These are phyloP conservation scores for Brachionus calyciflorus DNA, from an alignment of 1,140 invertebrate genomes.

Conservation along the genomic window DNA sequence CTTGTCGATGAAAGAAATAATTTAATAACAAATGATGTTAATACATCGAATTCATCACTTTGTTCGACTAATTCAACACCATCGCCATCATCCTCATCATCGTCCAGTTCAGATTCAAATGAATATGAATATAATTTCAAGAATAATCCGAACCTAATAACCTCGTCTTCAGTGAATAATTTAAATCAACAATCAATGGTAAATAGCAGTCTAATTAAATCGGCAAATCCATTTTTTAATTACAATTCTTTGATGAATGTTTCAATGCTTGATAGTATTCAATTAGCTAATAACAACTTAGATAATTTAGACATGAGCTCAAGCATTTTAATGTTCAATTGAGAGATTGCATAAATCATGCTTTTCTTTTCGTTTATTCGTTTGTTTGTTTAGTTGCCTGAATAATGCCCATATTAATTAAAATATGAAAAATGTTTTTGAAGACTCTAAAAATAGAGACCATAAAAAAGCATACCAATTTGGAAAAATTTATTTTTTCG, in stretches of 20 bases:
- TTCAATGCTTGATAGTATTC: slow-evolving; percentile 46
- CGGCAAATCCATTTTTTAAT: slow-evolving; percentile 32
- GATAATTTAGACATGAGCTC: slow-evolving; percentile 43
- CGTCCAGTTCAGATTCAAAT: neutral
- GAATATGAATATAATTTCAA: slow-evolving; percentile 12
- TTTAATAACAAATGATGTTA: neutral
- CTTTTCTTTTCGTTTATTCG: too few relatives aligned
- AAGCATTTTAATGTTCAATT: slow-evolving; percentile 46
- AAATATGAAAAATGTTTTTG: too few relatives aligned
- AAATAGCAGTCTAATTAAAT: slow-evolving; percentile 16
- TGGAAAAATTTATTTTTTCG: too few relatives aligned
- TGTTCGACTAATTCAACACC: neutral
- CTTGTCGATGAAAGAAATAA: neutral
- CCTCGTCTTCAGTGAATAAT: neutral
- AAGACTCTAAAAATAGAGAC: too few relatives aligned
- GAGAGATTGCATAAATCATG: too few relatives aligned
- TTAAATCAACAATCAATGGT: neutral
- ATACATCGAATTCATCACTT: neutral
- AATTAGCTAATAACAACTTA: slow-evolving; percentile 30
- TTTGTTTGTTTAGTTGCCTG: too few relatives aligned
- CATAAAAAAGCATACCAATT: too few relatives aligned
- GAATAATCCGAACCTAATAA: neutral
- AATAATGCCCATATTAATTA: too few relatives aligned
- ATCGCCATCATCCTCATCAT: slow-evolving; percentile 19
- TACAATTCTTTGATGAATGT: slow-evolving; percentile 40